Evolutionary conservation across 1,140 invertebrate species (phyloP).

Genomic region (Drosophila navojoa): DNA sequence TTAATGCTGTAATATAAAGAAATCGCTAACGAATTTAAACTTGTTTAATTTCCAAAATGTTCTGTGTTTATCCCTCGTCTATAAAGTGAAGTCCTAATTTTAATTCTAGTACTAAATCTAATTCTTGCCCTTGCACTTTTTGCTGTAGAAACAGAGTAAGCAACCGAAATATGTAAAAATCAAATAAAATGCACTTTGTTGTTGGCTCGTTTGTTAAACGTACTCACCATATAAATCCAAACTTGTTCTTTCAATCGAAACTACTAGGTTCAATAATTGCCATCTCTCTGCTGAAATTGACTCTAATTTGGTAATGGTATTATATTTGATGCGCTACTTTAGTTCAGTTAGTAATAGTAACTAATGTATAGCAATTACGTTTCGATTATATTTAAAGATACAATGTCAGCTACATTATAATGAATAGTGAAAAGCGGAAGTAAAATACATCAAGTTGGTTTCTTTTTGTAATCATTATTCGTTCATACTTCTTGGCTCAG

Average conservation of each 20-base stretch:
- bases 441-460: conserved; percentile 34
- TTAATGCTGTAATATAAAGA: conserved; percentile 74
- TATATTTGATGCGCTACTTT: conserved; percentile 15
- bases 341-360: conserved; percentile 40
- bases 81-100: conserved; percentile 26
- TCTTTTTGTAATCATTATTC: neutral
- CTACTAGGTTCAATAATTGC: conserved; percentile 47
- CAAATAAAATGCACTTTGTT: conserved; percentile 63
- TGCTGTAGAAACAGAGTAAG: conserved; percentile 49
- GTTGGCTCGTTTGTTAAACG: conserved; percentile 67
- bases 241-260: conserved; percentile 44
- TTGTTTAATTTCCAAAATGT: conserved; percentile 58
- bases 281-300: conserved; percentile 44
- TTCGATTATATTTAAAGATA: conserved; percentile 61
- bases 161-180: conserved; percentile 54
- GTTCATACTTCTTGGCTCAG: neutral
- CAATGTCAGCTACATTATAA: conserved; percentile 41
- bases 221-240: conserved; percentile 42
- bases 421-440: conserved; percentile 11
- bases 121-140: conserved; percentile 44
- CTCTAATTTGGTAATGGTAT: conserved; percentile 61
- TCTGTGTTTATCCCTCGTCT: conserved; percentile 3
- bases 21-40: conserved; percentile 75
- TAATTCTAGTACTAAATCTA: conserved; percentile 12
- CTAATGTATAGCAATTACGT: conserved; percentile 49